phyloP scores from a whole-genome alignment of 2,888 invertebrate species.

The Tromatobia lineatoria region DNA sequence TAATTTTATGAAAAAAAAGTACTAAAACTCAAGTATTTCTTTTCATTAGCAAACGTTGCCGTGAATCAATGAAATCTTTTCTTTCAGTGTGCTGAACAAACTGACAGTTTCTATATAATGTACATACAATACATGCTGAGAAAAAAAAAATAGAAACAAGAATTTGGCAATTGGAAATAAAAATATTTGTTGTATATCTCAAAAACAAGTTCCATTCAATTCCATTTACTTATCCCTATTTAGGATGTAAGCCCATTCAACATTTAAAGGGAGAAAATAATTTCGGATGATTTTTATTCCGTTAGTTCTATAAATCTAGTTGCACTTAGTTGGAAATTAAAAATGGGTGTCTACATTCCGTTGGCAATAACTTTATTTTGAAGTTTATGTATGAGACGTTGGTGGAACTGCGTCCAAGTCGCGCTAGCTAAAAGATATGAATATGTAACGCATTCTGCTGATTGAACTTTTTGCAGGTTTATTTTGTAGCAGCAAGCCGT shows the following conservation, averaged over 20 bases:
- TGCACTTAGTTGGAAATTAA: constrained; percentile 61
- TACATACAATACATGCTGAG: background rate
- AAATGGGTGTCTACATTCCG: constrained; percentile 71
- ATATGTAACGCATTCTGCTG: constrained; percentile 84
- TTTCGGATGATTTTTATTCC: background rate
- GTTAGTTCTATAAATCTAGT: background rate
- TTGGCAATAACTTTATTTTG: constrained; percentile 72
- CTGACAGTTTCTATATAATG: too few relatives aligned
- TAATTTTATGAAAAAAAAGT: too few relatives aligned
- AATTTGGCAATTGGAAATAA: background rate
- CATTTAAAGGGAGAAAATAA: background rate
- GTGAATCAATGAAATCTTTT: too few relatives aligned
- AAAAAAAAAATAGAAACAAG: background rate
- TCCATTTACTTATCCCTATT: background rate
- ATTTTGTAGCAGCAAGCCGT: constrained; percentile 71
- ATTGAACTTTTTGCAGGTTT: constrained; percentile 84
- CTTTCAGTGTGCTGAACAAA: too few relatives aligned
- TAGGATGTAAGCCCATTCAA: background rate
- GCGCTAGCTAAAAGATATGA: constrained; percentile 73
- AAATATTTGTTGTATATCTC: too few relatives aligned
- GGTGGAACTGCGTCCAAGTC: background rate
- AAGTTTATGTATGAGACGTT: constrained; percentile 75
- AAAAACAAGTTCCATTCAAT: too few relatives aligned
- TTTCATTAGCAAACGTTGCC: too few relatives aligned
- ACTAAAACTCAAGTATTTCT: too few relatives aligned